Conservation (phyloP, 1,140 invertebrate species). For the Drosophila persimilis region DNA sequence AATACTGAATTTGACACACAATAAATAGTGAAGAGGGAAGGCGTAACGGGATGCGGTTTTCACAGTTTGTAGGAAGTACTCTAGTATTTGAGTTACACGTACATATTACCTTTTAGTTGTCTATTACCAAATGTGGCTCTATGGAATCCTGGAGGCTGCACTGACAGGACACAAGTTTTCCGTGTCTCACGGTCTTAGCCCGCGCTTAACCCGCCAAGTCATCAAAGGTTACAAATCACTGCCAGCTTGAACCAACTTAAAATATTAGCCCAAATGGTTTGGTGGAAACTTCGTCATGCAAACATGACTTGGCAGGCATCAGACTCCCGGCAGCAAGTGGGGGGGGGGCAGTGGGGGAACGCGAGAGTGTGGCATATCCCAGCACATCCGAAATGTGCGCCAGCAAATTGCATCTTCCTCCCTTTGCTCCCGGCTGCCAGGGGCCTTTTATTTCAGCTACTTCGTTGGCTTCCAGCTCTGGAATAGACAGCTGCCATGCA, state of each 20-base stretch:
- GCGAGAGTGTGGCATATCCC: conserved; percentile 14
- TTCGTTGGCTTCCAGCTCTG: conserved; percentile 42
- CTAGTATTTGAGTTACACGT: too few species aligned
- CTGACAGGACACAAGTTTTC: background rate
- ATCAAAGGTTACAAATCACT: conserved; percentile 52
- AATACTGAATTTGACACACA: too few species aligned
- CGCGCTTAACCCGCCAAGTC: conserved; percentile 40
- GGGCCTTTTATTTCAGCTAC: conserved; percentile 19
- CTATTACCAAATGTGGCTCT: too few species aligned
- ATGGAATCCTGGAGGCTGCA: background rate
- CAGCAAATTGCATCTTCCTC: conserved; percentile 68
- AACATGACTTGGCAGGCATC: conserved; percentile 71
- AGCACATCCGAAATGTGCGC: conserved; percentile 50
- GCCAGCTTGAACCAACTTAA: conserved; percentile 51
- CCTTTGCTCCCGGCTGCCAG: background rate
- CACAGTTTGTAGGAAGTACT: too few species aligned
- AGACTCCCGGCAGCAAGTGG: background rate
- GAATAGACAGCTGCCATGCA: conserved; percentile 41
- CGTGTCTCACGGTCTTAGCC: background rate
- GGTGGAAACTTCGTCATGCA: conserved; percentile 68
- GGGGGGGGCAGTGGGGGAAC: background rate
- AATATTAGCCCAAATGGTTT: conserved; percentile 58
- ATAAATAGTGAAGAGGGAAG: too few species aligned
- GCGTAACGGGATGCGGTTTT: too few species aligned
- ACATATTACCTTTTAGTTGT: too few species aligned